Conservation (phyloP, 2,797 vertebrate genomes). For the Karalla daura region DNA sequence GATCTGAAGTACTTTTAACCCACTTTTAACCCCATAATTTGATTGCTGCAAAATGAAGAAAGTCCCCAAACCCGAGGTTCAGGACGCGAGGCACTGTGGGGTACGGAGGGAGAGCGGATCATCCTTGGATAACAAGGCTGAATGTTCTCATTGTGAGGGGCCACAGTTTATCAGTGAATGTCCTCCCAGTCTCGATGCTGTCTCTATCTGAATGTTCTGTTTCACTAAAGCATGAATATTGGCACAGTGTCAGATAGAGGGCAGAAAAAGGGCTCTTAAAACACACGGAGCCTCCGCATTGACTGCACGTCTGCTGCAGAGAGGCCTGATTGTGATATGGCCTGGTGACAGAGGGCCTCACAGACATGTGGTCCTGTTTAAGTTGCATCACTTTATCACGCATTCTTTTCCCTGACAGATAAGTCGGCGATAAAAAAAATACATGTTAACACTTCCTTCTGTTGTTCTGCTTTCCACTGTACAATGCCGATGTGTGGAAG, state of each 20-base stretch:
- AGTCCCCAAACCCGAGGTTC: conserved; percentile 15
- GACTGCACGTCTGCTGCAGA: conserved; percentile 47
- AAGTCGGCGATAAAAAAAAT: conserved; percentile 45
- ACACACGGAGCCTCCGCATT: conserved; percentile 63
- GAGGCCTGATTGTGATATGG: conserved; percentile 59
- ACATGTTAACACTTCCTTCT: conserved; percentile 52
- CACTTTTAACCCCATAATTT: conserved; percentile 23
- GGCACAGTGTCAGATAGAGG: conserved; percentile 50
- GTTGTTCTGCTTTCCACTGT: conserved; percentile 3
- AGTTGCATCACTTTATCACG: conserved; percentile 45
- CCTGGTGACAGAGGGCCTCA: conserved; percentile 55
- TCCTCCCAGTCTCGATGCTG: conserved; percentile 74
- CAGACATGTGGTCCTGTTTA: conserved; percentile 54
- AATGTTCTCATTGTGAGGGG: conserved; percentile 80
- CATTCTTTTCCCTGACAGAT: conserved; percentile 47
- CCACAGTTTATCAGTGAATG: conserved; percentile 82
- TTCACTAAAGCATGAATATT: conserved; percentile 74
- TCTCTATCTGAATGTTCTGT: conserved; percentile 78
- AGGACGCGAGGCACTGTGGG: conserved; percentile 12
- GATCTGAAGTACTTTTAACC: not conserved
- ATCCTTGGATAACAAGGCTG: conserved; percentile 60
- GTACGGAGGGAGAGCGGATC: conserved; percentile 53
- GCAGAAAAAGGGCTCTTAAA: conserved; percentile 64
- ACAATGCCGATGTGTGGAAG: not conserved
- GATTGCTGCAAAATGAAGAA: conserved; percentile 18